Percentiles rank a stretch among this genome's conserved stretches.
These are phyloP conservation scores for Dascyllus trimaculatus DNA, from an alignment of 2,113 vertebrate genomes.

Conservation along the genomic window DNA sequence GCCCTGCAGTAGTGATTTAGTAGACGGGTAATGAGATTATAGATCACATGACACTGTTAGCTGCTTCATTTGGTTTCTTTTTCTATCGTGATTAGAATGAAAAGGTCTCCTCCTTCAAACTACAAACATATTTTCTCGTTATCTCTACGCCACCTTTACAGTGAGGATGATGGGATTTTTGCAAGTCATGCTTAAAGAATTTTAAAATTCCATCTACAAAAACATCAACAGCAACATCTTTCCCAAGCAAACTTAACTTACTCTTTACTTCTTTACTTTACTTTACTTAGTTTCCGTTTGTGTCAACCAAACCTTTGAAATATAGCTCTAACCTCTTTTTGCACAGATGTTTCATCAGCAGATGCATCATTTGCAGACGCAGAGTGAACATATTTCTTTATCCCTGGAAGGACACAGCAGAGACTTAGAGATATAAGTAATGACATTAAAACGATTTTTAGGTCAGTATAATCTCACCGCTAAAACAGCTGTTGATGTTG, in stretches of 20 bases:
- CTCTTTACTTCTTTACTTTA: background rate
- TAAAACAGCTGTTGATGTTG: background rate
- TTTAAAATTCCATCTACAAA: no score
- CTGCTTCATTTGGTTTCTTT: background rate
- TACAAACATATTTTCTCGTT: no score
- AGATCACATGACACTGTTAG: no score
- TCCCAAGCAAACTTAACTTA: background rate
- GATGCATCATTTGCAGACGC: background rate
- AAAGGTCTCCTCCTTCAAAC: no score
- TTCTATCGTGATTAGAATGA: no score
- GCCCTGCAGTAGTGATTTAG: background rate
- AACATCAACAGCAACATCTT: background rate
- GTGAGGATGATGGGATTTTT: no score
- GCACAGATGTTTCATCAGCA: background rate
- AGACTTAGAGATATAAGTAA: background rate
- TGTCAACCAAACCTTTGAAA: no score
- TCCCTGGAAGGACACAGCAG: background rate
- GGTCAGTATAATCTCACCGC: conserved; percentile 13
- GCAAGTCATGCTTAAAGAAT: no score
- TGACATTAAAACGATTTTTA: no score
- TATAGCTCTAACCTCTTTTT: background rate
- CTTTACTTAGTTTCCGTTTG: no score
- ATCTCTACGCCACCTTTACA: no score
- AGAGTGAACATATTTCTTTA: background rate
- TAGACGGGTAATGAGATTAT: no score